Conservation (phyloP, 2,113 vertebrate genomes). For the Cricetomys ansorgei region DNA sequence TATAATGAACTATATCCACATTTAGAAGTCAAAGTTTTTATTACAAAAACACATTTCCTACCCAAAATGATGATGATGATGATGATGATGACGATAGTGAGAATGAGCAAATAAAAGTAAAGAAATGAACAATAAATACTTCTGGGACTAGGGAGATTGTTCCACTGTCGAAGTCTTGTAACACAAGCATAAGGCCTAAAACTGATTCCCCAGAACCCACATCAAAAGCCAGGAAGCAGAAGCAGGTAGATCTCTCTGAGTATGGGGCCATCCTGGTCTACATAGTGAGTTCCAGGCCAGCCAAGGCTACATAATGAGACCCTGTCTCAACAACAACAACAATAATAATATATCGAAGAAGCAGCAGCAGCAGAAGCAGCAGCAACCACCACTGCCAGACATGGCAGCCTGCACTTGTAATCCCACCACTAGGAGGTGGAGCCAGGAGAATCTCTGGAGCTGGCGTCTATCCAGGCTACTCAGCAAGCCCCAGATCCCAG, state of each 20-base stretch:
- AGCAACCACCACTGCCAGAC: background rate
- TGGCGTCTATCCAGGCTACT: background rate
- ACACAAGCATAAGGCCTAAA: background rate
- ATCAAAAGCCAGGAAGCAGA: background rate
- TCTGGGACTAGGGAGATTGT: background rate
- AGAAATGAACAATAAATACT: background rate
- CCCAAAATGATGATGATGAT: background rate
- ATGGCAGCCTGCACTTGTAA: background rate
- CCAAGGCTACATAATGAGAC: background rate
- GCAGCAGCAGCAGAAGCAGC: accelerated
- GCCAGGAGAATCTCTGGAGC: background rate
- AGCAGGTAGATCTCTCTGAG: background rate
- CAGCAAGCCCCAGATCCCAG: background rate
- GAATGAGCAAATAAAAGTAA: background rate
- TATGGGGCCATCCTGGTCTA: background rate
- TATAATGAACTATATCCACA: background rate
- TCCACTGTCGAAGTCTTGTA: background rate
- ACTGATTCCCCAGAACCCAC: background rate
- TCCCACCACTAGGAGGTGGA: background rate
- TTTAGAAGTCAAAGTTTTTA: slow-evolving; percentile 24
- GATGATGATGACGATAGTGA: too few relatives aligned
- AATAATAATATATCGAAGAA: background rate
- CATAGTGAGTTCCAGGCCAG: background rate
- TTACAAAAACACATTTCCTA: background rate
- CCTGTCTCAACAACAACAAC: background rate